Conservation (phyloP, 2,113 vertebrate species). For the Myotis lucifugus region DNA sequence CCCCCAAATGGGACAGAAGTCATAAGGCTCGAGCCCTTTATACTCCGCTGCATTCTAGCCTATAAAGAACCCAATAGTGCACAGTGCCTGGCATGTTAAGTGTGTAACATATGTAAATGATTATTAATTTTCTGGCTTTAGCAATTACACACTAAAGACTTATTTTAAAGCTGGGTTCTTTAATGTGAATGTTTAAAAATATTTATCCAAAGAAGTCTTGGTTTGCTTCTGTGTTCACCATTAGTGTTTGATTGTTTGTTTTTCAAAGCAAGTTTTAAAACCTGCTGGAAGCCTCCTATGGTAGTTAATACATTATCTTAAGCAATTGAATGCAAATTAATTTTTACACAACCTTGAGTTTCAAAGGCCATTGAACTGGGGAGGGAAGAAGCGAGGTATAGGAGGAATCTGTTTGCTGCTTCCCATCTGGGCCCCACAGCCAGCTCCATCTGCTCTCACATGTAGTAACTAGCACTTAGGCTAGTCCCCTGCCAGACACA, state of each 20-base stretch:
- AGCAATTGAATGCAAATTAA: slow-evolving; percentile 75
- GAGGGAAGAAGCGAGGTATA: not conserved
- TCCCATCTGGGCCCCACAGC: slow-evolving; percentile 35
- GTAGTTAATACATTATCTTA: slow-evolving; percentile 69
- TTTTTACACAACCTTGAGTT: slow-evolving; percentile 71
- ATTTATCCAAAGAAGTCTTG: slow-evolving; percentile 18
- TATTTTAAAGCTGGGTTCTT: not conserved
- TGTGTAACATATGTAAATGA: not conserved
- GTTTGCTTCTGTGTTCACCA: slow-evolving; percentile 26
- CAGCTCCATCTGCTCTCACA: slow-evolving; percentile 42
- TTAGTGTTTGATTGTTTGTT: slow-evolving; percentile 53
- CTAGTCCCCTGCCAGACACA: slow-evolving; percentile 7
- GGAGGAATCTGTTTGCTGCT: slow-evolving; percentile 11
- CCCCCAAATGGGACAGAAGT: not conserved
- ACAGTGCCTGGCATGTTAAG: not conserved
- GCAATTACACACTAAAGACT: not conserved
- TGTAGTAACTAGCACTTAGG: not conserved
- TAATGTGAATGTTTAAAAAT: slow-evolving; percentile 13
- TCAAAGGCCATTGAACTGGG: slow-evolving; percentile 59
- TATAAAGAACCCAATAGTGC: not conserved
- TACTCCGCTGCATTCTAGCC: not conserved
- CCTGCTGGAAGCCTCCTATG: slow-evolving; percentile 30
- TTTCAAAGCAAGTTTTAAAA: slow-evolving; percentile 66
- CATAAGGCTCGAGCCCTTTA: not conserved
- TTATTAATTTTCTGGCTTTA: not conserved